Evolutionary conservation across 2,113 vertebrate species (phyloP), one percentile per base, ranked within the genome.

Genomic region (Eulemur rufifrons): DNA sequence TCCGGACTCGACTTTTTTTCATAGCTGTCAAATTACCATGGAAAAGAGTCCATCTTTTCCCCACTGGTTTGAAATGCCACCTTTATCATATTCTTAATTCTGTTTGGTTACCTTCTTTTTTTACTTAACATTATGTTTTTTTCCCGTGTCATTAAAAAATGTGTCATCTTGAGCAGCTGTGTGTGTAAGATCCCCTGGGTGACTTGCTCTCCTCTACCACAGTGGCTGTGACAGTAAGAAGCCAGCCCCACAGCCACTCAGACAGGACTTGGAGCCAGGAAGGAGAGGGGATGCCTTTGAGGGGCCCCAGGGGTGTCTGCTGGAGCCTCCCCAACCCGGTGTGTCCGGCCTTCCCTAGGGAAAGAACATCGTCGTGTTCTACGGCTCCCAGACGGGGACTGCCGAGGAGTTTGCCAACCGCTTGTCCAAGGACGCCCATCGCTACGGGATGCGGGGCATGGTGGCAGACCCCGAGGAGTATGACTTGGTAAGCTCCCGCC

Each of bases 361-460:
- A 12, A 99, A 99, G 97, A 99, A 99, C 97, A 99, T 99, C 0
- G 98, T 99, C 54, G 99, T 99, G 66, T 99, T 99, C 98, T 99
- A 99, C 0, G 99, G 99, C 45, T 99, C 99, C 66, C 99, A 99
- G 98, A 99, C 99, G 0, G 99, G 99, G 52, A 99, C 99, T 0
- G 99, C 97, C 0, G 99, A 99, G 98, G 99, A 99, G 95, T 99
- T 99, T 98, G 98, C 99, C 91, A 99, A 99, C 97, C 99, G 99
- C 21, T 98, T 99, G 23, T 99, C 99, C 91, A 99, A 99, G 98
- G 99, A 99, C 0, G 99, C 99, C 83, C 99, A 99, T 95, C 99
- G 99, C 84, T 99, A 99, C 0, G 99, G 99, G 83, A 99, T 99
- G 98, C 99, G 99, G 96, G 99, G 99, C 97, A 99, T 99, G 99